Evolutionary conservation across 2,888 invertebrate genomes (phyloP), one percentile per base, ranked within the genome.

Genomic region (Eupeodes luniger): DNA sequence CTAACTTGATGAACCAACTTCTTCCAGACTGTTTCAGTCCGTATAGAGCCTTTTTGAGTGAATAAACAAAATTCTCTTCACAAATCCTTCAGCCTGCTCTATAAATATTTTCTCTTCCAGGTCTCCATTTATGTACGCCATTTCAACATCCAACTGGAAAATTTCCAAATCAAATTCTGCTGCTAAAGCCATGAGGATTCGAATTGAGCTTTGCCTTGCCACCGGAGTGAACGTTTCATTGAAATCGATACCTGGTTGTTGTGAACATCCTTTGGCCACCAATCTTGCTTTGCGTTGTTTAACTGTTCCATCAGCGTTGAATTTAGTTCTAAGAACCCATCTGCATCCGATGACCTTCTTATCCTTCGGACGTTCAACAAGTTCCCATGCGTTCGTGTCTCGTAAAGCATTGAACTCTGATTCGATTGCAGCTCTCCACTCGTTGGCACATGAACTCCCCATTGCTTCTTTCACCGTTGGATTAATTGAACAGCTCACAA

Each of bases 21-120:
- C 83, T n/a, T 53, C 88, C 88, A 0, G 81, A 77, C 55, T 89
- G 85, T 11, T 88, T 85, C 6, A 89, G 69, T 16, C 85, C 81
- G 44, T 85, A 85, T 4, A 88, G 12, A 2, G 85, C 77, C 62
- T 84, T 83, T 6, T 83, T 72, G 11, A 88, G 16, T 0, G 57
- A 66, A 34, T 74, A 85, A 44, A 87, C 82, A 14, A 75, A 40
- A 62, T 79, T 16, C 51, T 75, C 67, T 69, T 61, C 40, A 1
- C 62, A 7, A 53, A 72, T 40, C 59, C 44, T 34, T 66, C 55
- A 34, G 80, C 62, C 51, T 81, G 74, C 47, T 69, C 69, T 69
- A 75, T 81, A 10, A 59, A 76, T 1, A 78, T 7, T 14, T 79
- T 78, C 49, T 89, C 80, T 53, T 81, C 64, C 0, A 89, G 5